A percentile compares a stretch with the other conserved stretches of the same genome.
phyloP scores from a whole-genome alignment of 2,888 invertebrate species.

The Tryphoninae sp. region DNA sequence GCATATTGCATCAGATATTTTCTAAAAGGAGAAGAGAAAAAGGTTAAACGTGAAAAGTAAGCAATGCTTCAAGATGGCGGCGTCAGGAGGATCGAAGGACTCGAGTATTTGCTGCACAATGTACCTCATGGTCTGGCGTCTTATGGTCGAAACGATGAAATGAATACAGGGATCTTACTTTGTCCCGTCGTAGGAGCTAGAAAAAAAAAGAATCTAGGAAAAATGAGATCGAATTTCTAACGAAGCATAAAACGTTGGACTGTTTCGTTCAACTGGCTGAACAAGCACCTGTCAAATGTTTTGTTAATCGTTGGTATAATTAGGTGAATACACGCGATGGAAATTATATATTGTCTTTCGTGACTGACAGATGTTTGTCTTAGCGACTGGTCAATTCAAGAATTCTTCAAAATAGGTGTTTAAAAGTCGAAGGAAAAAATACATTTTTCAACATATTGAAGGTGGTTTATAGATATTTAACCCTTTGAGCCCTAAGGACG shows the following conservation, averaged over 20 bases:
- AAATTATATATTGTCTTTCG: constrained; percentile 14
- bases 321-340: constrained; percentile 44
- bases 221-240: constrained; percentile 10
- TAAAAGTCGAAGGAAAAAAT: background rate
- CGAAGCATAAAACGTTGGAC: constrained; percentile 20
- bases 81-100: constrained; percentile 30
- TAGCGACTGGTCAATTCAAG: background rate
- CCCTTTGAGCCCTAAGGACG: too few relatives aligned
- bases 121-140: background rate
- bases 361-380: background rate
- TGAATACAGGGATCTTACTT: constrained; percentile 34
- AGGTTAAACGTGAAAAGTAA: constrained; percentile 11
- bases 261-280: constrained; percentile 36
- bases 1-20: constrained; percentile 8
- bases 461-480: background rate
- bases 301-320: constrained; percentile 46
- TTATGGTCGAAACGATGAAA: background rate
- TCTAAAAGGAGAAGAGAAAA: background rate
- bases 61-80: constrained; percentile 14
- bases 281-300: constrained; percentile 57
- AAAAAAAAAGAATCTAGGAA: constrained; percentile 14
- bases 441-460: background rate
- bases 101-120: constrained; percentile 21
- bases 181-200: constrained; percentile 19
- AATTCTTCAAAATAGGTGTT: background rate